Conservation (phyloP, 2,113 vertebrate genomes). For the Noctilio leporinus region DNA sequence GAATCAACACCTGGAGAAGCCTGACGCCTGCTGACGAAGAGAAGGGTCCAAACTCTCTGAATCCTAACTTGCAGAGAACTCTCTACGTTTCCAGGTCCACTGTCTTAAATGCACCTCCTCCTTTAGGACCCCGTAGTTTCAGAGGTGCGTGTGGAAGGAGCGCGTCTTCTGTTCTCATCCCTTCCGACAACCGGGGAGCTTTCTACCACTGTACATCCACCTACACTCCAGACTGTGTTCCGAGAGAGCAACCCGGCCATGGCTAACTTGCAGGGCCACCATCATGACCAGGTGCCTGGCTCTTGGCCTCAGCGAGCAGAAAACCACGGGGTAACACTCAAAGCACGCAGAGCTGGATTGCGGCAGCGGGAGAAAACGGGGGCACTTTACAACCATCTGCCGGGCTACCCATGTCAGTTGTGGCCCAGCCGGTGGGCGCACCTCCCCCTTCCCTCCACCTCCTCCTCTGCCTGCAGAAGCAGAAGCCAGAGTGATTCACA, state of each 20-base stretch:
- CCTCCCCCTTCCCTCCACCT: not conserved
- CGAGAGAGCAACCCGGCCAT: not conserved
- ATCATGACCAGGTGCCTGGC: not conserved
- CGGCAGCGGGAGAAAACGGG: not conserved
- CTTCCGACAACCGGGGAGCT: not conserved
- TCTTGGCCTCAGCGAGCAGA: not conserved
- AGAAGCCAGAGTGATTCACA: not conserved
- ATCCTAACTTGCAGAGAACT: not conserved
- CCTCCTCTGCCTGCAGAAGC: not conserved
- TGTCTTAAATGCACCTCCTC: not conserved
- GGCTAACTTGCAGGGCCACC: not conserved
- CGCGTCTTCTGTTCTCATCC: not conserved
- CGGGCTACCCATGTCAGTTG: rapidly evolving
- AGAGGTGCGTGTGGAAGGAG: not conserved
- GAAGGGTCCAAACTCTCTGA: not conserved
- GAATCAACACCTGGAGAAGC: not conserved
- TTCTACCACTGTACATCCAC: not conserved
- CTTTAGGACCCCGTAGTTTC: not conserved
- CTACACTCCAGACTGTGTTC: not conserved
- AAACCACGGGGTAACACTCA: not conserved
- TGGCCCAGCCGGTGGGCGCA: not conserved
- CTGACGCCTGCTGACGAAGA: not conserved
- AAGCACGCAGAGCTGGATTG: not conserved
- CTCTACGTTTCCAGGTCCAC: not conserved
- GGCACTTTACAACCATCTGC: not conserved